A percentile compares a stretch with the other conserved stretches of the same genome.
These are phyloP conservation scores for Labeo rohita DNA, from an alignment of 2,113 vertebrate species.

Conservation along the genomic window DNA sequence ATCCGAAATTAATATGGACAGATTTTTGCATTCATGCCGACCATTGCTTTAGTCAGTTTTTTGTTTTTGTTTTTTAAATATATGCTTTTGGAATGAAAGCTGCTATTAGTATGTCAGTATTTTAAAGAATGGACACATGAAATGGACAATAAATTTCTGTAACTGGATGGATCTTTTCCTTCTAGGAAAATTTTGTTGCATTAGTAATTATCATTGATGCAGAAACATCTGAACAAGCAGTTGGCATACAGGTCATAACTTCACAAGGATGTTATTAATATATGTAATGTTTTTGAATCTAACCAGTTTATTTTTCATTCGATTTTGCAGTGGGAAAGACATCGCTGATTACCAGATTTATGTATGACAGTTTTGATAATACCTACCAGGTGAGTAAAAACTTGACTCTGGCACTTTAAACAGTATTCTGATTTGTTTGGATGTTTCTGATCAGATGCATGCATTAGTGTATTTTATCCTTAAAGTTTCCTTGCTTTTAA, in stretches of 20 bases:
- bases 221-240: background rate
- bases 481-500: conserved; percentile 31
- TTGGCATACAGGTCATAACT: background rate
- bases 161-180: background rate
- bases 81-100: background rate
- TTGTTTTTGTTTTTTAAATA: background rate
- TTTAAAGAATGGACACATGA: background rate
- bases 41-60: background rate
- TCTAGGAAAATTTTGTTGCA: background rate
- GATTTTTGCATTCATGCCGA: background rate
- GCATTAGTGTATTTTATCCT: background rate
- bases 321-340: conserved; percentile 92
- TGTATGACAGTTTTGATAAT: conserved; percentile 99
- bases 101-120: background rate
- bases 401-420: background rate
- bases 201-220: background rate
- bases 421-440: background rate
- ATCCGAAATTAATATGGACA: background rate
- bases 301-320: conserved; percentile 25
- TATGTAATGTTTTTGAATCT: background rate
- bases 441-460: background rate
- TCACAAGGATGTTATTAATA: background rate
- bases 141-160: background rate
- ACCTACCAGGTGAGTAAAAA: conserved; percentile 89
- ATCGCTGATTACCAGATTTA: conserved; percentile 97